A percentile compares a stretch with the other conserved stretches of the same genome.
These are phyloP conservation scores for Periophthalmus magnuspinnatus DNA, from an alignment of 2,797 vertebrate species.

Conservation along the genomic window DNA sequence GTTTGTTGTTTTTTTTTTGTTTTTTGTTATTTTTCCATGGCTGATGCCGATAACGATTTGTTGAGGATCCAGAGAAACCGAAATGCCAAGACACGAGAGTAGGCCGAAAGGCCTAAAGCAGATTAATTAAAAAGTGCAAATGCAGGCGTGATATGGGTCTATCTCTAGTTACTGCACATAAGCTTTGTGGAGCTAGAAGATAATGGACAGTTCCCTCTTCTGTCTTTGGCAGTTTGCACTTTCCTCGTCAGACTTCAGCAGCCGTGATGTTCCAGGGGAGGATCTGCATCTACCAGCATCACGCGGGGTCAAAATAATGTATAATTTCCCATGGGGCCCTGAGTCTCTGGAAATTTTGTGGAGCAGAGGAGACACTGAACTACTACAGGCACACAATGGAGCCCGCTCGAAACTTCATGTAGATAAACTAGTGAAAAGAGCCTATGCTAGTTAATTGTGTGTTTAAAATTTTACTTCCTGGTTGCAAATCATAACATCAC, in stretches of 20 bases:
- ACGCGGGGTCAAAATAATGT: constrained; percentile 73
- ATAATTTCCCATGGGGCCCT: constrained; percentile 89
- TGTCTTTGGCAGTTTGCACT: constrained; percentile 83
- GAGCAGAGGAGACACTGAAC: constrained; percentile 80
- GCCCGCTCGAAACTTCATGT: constrained; percentile 78
- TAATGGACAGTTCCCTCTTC: not conserved
- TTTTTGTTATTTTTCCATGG: too few species aligned
- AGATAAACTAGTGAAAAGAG: not conserved
- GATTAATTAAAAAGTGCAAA: too few species aligned
- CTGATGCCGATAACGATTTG: too few species aligned
- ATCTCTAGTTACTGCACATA: too few species aligned
- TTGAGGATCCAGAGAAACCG: too few species aligned
- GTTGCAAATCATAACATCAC: too few species aligned
- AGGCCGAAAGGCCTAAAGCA: too few species aligned
- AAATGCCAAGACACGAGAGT: too few species aligned
- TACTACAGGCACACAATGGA: constrained; percentile 78
- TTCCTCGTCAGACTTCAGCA: constrained; percentile 87
- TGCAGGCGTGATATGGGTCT: too few species aligned
- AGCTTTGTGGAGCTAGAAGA: not conserved
- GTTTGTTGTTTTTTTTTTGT: too few species aligned
- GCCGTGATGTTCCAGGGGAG: constrained; percentile 71
- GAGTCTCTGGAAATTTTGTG: constrained; percentile 87
- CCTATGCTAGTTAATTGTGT: too few species aligned
- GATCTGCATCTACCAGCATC: constrained; percentile 60
- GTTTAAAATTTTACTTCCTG: too few species aligned